Base-by-base conservation (phyloP, 2,888 invertebrate genomes). In the Caenorhabditis imperialis region DNA sequence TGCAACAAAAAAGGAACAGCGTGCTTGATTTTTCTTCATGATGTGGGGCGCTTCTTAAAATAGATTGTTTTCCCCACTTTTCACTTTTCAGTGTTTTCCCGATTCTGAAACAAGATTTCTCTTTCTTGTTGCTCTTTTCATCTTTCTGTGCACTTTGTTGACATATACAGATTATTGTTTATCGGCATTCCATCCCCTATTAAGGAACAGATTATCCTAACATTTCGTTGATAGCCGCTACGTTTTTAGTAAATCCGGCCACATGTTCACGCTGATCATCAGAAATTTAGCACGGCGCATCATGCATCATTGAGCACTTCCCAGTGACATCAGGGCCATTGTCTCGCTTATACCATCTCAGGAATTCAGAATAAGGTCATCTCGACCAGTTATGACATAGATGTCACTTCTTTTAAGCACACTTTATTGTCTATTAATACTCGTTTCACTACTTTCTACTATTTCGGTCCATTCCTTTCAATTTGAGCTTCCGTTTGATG, bases 261-360 rank as follows among this genome's bases (percentile, higher is more conserved):
- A 14, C 6, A 25, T 14, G 38, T 58, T 38, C 38, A 38, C 5
- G 35, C 20, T 51, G 22, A 53, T 62, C 20, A 33, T 50, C 44
- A 44, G 10, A 45, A 8, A 33, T 35, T n/a, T 54, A 38, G 45
- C 42, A 20, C 35, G n/a, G 27, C 37, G 20, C 35, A 51, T 45
- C 44, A 53, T 44, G 62, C 53, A 63, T 54, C 63, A 62, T 45
- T 47, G 53, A 62, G 53, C 62, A 62, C 12, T 30, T 48, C 18
- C 22, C 30, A 27, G 35, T 53, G 18, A 22, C 45, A 33, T 48
- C 54, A 62, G 23, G 35, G 14, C 51, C 44, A 61, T 40, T 44
- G 44, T 61, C 50, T 23, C 42, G 51, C 51, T 23, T 35, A 44
- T 51, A 61, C 51, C 44, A 61, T 62, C 23, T 51, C 35, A 61